Conservation (phyloP, 2,888 invertebrate genomes). For the Catocala fraxini region DNA sequence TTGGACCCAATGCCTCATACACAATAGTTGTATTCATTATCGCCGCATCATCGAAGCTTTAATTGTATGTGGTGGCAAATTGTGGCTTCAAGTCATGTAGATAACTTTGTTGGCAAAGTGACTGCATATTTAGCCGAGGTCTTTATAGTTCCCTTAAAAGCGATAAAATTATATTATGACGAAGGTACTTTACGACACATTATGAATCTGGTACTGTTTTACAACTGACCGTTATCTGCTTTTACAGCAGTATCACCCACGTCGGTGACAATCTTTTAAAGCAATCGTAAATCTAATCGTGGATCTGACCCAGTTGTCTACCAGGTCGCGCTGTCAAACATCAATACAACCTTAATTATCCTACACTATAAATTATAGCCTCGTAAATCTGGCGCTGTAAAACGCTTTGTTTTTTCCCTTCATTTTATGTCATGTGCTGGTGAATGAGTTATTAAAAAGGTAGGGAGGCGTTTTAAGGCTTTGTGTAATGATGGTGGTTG, state of each 20-base stretch:
- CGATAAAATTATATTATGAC: too few relatives aligned
- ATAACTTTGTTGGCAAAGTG: too few relatives aligned
- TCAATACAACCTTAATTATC: conserved; percentile 61
- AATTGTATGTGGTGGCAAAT: too few relatives aligned
- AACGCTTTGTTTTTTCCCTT: conserved; percentile 22
- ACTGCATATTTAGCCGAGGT: too few relatives aligned
- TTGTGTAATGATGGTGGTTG: neutral
- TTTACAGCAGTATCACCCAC: conserved; percentile 4
- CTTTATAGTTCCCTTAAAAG: too few relatives aligned
- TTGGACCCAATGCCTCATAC: too few relatives aligned
- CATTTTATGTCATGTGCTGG: conserved; percentile 1
- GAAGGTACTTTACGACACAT: too few relatives aligned
- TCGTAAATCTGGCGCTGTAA: conserved; percentile 47
- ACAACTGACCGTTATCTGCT: neutral
- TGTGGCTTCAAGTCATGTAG: too few relatives aligned
- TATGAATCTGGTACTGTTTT: neutral
- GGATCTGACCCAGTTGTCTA: conserved; percentile 57
- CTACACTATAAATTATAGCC: conserved; percentile 55
- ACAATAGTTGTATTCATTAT: too few relatives aligned
- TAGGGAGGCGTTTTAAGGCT: conserved; percentile 6
- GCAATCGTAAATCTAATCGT: conserved; percentile 38
- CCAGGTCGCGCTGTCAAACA: conserved; percentile 58
- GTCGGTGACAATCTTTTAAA: conserved; percentile 38
- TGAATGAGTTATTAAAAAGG: conserved; percentile 8
- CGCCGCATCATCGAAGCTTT: too few relatives aligned